Percentiles rank a stretch among this genome's conserved stretches.
Conservation (phyloP, 2,113 vertebrate genomes). For the Ictidomys tridecemlineatus region DNA sequence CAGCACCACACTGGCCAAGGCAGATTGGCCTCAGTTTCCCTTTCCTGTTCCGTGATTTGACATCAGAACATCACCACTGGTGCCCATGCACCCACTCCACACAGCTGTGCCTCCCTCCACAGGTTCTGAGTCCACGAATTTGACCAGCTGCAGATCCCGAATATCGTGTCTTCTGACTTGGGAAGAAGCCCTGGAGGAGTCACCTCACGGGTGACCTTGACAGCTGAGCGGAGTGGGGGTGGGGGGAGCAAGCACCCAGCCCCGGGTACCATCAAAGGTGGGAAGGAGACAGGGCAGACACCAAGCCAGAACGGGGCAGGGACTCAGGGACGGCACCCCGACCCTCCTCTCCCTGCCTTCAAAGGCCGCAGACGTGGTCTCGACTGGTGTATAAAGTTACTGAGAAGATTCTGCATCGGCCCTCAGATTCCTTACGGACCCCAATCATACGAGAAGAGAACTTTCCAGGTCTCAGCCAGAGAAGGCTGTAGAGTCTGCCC, state of each 20-base stretch:
- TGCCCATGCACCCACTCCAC: background rate
- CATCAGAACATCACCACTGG: background rate
- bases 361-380: background rate
- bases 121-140: background rate
- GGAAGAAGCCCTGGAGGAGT: background rate
- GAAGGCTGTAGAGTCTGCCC: too few species aligned
- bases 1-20: too few species aligned
- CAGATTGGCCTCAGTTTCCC: background rate
- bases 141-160: background rate
- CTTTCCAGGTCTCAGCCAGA: too few species aligned
- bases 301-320: background rate
- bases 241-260: rapidly evolving
- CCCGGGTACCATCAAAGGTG: background rate
- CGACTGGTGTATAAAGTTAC: background rate
- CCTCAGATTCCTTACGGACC: too few species aligned
- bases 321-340: too few species aligned
- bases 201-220: background rate
- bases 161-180: background rate
- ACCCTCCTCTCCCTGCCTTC: too few species aligned
- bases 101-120: background rate
- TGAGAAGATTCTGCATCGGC: too few species aligned
- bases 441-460: too few species aligned
- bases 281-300: rapidly evolving
- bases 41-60: background rate
- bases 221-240: background rate